Conservation (phyloP, 1,140 invertebrate genomes). For the roundworm (Caenorhabditis elegans) region DNA sequence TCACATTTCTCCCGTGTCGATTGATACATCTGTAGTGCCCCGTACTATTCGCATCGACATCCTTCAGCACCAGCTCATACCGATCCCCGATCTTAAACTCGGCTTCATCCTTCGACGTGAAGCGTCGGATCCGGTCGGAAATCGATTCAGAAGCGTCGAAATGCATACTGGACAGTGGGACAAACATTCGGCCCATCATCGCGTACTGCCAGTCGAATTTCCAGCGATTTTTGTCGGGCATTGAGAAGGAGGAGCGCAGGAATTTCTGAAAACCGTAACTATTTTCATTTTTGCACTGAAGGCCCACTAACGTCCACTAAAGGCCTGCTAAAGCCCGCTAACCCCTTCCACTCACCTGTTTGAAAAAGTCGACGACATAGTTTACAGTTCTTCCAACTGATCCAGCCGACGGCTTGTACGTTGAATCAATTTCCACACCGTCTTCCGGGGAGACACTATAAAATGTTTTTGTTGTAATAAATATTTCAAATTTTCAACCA, state of each 20-base stretch:
- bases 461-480: not conserved
- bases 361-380: constrained; percentile 31
- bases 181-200: constrained; percentile 6
- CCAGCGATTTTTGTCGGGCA: constrained; percentile 11
- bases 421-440: constrained; percentile 34
- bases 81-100: constrained; percentile 31
- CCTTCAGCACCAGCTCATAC: constrained; percentile 26
- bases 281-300: too few species aligned
- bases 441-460: constrained; percentile 39
- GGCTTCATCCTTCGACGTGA: not conserved
- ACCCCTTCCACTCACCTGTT: not conserved
- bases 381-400: not conserved
- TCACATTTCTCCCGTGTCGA: constrained; percentile 21
- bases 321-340: too few species aligned
- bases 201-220: constrained; percentile 40
- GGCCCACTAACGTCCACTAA: too few species aligned
- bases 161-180: constrained; percentile 17
- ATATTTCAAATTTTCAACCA: not conserved
- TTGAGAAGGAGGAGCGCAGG: not conserved
- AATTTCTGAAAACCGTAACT: constrained; percentile 7
- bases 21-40: constrained; percentile 40
- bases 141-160: constrained; percentile 11
- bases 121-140: not conserved
- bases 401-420: constrained; percentile 19
- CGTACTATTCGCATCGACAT: constrained; percentile 27